Base-by-base conservation (phyloP, 2,113 vertebrate genomes). In the Cercocebus atys region DNA sequence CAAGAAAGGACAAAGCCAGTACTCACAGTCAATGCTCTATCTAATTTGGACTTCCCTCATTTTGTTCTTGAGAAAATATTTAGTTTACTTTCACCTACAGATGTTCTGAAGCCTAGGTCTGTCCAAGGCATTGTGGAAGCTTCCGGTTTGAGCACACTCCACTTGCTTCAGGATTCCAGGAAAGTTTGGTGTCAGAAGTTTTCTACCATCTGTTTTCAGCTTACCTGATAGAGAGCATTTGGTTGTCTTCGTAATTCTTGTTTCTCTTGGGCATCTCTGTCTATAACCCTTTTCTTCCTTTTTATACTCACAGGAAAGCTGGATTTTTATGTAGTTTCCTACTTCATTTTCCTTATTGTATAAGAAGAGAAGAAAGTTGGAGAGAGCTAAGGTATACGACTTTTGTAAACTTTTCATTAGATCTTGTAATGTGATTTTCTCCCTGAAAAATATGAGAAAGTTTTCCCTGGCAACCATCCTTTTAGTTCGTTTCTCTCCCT, bases 321-420 rank as follows among this genome's bases (percentile, higher is more conserved):
- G 3, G 32, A 38, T 55, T 91, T 95, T 72, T 55, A 61, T 72
- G 7, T 81, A 52, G 27, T 14, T 80, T 84, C 23, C 23, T 16
- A 9, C 35, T 92, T 87, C 80, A 38, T 35, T 96, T 89, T n/a
- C n/a, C 52, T 88, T 89, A 5, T 84, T 93, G 85, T 40, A 83
- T 75, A 20, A 84, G 30, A 79, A 87, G 8, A 79, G 59, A 50
- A 45, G 38, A 66, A 81, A 75, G 32, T 68, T 92, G 30, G 57
- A 97, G 75, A 95, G 64, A 59, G 38, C 40, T 20, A 82, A 90
- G 17, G n/a, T 66, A 27, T 5, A 94, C 87, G 50, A 85, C n/a
- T 52, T 97, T 90, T 68, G 11, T 89, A 64, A 78, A 76, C 90
- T 87, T 73, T 45, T 86, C 25, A 13, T 76, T 45, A 92, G 88